phyloP scores from a whole-genome alignment of 30 jellyfish, hydroid and myxozoan species.

The Hydractinia symbiolongicarpus region DNA sequence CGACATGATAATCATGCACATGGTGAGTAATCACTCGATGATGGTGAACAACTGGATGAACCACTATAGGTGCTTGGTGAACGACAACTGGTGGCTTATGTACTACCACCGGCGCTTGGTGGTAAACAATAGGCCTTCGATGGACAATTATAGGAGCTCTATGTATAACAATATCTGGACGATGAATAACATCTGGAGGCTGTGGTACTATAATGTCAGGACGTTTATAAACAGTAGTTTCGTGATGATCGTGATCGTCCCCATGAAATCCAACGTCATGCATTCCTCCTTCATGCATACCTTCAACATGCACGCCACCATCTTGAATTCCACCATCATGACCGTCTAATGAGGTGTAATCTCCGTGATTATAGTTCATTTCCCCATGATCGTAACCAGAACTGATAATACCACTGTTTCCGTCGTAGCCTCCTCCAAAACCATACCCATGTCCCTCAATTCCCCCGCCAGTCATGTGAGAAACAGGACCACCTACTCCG shows the following conservation, averaged over 20 bases:
- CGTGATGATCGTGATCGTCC: conserved; percentile 7
- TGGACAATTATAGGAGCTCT: conserved; percentile 79
- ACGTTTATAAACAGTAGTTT: conserved; percentile 44
- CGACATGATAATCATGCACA: conserved; percentile 69
- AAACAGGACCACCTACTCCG: background rate
- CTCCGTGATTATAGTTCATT: background rate
- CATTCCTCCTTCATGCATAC: background rate
- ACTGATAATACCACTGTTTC: background rate
- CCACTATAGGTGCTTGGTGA: conserved; percentile 84
- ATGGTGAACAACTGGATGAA: conserved; percentile 67
- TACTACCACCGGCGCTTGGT: conserved; percentile 78
- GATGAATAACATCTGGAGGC: conserved; percentile 70
- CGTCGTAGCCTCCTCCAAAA: background rate
- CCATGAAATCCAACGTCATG: background rate
- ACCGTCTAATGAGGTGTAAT: background rate
- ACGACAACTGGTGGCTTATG: conserved; percentile 80
- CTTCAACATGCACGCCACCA: conserved; percentile 12
- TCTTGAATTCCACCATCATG: background rate
- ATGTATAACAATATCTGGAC: conserved; percentile 90
- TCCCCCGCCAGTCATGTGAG: too few relatives aligned
- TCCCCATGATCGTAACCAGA: background rate
- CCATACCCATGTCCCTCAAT: background rate
- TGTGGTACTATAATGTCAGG: conserved; percentile 80
- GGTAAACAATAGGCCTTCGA: conserved; percentile 79
- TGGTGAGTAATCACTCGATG: conserved; percentile 46